Conservation (phyloP, 2,113 vertebrate genomes). For the Sinocyclocheilus grahami region DNA sequence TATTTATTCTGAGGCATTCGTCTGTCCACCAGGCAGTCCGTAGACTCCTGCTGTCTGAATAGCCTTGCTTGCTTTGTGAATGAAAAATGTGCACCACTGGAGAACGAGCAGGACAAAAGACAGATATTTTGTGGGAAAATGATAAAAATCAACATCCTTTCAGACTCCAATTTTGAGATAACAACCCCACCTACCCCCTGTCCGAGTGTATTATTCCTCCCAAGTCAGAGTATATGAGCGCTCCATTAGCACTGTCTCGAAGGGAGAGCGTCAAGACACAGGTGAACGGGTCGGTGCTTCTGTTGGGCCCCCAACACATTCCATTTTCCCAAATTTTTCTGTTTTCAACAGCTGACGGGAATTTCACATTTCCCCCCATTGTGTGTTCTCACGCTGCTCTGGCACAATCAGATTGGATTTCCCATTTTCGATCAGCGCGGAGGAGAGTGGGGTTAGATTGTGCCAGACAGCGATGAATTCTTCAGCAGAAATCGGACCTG, state of each 20-base stretch:
- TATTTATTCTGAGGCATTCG: conserved; percentile 81
- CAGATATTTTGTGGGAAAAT: conserved; percentile 51
- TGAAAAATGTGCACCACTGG: conserved; percentile 71
- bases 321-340: conserved; percentile 51
- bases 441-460: conserved; percentile 87
- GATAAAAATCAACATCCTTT: conserved; percentile 59
- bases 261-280: conserved; percentile 44
- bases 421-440: conserved; percentile 79
- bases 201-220: conserved; percentile 57
- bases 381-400: conserved; percentile 47
- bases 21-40: conserved; percentile 76
- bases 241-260: conserved; percentile 59
- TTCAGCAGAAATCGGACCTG: conserved; percentile 92
- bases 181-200: conserved; percentile 48
- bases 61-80: conserved; percentile 78
- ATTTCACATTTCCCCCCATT: conserved; percentile 38
- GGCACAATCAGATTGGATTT: conserved; percentile 74
- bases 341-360: conserved; percentile 43
- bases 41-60: conserved; percentile 81
- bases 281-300: conserved; percentile 45
- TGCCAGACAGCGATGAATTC: conserved; percentile 86
- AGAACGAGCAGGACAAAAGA: conserved; percentile 7
- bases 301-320: conserved; percentile 49
- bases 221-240: conserved; percentile 57
- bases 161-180: conserved; percentile 56